Conservation (phyloP, 2,113 vertebrate genomes). For the Thymallus thymallus region DNA sequence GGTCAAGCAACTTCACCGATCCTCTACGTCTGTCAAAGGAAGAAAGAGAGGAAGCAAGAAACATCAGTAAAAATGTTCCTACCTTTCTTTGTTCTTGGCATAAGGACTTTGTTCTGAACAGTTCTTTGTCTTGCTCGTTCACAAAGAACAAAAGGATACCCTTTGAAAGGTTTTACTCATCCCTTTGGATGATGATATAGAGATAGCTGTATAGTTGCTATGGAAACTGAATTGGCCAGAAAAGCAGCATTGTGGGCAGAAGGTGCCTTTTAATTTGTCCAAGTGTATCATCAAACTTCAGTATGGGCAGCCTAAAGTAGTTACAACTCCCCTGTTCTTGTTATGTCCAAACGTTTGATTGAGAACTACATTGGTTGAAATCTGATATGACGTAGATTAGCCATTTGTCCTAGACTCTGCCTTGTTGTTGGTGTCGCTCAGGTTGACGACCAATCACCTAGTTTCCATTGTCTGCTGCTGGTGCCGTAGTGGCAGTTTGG, state of each 20-base stretch:
- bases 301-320: too few relatives aligned
- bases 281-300: too few relatives aligned
- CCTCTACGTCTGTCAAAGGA: not conserved
- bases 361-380: not conserved
- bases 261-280: not conserved
- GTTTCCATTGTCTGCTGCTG: not conserved
- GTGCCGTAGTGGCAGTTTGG: not conserved
- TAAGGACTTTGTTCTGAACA: not conserved
- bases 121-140: not conserved
- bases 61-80: not conserved
- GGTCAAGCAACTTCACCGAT: not conserved
- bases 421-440: not conserved
- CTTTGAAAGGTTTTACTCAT: not conserved
- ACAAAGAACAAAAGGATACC: not conserved
- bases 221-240: slow-evolving; percentile 15
- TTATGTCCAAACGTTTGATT: not conserved
- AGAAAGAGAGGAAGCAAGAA: not conserved
- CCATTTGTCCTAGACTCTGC: not conserved
- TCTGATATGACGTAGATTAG: not conserved
- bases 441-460: not conserved
- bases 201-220: slow-evolving; percentile 9
- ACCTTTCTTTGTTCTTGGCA: not conserved
- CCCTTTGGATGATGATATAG: too few relatives aligned
- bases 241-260: not conserved
- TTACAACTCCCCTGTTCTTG: too few relatives aligned